phyloP scores from a whole-genome alignment of 2,113 vertebrate genomes.

The Otis tarda region DNA sequence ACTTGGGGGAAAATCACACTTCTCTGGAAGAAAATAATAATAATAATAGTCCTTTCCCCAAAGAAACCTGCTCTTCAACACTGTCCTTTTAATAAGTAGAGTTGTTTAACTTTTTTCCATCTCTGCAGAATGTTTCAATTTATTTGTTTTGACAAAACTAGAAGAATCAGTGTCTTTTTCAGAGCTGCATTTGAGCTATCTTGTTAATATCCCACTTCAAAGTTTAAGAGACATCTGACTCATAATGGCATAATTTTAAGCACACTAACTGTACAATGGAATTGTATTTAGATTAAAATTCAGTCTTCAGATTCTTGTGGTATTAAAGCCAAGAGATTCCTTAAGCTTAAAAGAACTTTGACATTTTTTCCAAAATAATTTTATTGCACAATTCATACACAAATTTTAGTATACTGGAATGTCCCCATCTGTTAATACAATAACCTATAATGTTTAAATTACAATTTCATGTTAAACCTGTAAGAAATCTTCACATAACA shows the following conservation, averaged over 20 bases:
- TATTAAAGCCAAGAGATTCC: not conserved
- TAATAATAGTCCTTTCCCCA: not conserved
- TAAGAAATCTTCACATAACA: conserved; percentile 38
- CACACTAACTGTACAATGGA: not conserved
- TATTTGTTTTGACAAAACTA: not conserved
- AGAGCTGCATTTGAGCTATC: not conserved
- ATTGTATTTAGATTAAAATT: not conserved
- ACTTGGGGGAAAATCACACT: not conserved
- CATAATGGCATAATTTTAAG: not conserved
- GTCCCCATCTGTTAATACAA: conserved; percentile 33
- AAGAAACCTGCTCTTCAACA: not conserved
- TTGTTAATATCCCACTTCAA: not conserved
- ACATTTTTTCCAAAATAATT: conserved; percentile 62
- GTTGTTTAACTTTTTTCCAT: not conserved
- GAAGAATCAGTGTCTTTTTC: not conserved
- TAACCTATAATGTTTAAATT: conserved; percentile 7
- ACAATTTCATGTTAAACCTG: conserved; percentile 48
- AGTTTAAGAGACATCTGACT: not conserved
- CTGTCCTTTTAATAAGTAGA: not conserved
- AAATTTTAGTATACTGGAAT: conserved; percentile 50
- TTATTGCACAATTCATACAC: conserved; percentile 75
- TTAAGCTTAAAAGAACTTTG: not conserved
- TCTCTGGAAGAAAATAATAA: not conserved
- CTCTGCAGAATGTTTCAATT: not conserved
- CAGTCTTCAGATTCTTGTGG: not conserved